A percentile compares a stretch with the other conserved stretches of the same genome.
Conservation (phyloP, 2,113 vertebrate species). For the Hippolais icterina region DNA sequence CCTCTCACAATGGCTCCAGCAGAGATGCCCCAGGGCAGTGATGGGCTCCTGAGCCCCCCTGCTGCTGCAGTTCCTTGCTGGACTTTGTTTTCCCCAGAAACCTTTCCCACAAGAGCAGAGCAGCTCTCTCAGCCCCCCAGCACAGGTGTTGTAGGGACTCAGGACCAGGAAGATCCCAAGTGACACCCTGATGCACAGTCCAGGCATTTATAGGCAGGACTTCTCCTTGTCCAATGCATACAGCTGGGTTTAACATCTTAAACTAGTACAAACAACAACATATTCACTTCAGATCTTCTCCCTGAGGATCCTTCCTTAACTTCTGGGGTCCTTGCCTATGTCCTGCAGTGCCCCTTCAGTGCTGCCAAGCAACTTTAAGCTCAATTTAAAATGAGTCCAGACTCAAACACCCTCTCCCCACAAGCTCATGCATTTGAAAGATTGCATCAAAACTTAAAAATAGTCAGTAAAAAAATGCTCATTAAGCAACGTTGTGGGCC, state of each 20-base stretch:
- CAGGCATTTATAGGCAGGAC: background rate
- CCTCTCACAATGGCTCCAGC: background rate
- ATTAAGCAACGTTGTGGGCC: background rate
- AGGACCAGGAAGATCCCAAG: background rate
- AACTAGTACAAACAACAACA: background rate
- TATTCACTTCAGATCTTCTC: background rate
- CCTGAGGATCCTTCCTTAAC: background rate
- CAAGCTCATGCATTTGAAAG: background rate
- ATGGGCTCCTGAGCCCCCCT: background rate
- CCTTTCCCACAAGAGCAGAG: fast-evolving
- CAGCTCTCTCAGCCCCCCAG: background rate
- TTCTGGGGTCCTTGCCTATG: background rate
- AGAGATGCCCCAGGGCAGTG: background rate
- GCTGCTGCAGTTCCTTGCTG: background rate
- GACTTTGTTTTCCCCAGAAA: background rate
- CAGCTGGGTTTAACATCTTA: background rate
- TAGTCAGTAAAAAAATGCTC: background rate
- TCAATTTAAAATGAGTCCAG: background rate
- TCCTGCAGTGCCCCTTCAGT: background rate
- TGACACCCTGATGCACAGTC: background rate
- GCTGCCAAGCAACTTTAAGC: background rate
- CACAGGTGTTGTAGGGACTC: background rate
- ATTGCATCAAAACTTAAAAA: background rate
- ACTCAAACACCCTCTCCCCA: background rate
- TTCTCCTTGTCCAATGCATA: background rate